Base-by-base conservation (phyloP, 1,140 invertebrate species). In the Caenorhabditis tropicalis region DNA sequence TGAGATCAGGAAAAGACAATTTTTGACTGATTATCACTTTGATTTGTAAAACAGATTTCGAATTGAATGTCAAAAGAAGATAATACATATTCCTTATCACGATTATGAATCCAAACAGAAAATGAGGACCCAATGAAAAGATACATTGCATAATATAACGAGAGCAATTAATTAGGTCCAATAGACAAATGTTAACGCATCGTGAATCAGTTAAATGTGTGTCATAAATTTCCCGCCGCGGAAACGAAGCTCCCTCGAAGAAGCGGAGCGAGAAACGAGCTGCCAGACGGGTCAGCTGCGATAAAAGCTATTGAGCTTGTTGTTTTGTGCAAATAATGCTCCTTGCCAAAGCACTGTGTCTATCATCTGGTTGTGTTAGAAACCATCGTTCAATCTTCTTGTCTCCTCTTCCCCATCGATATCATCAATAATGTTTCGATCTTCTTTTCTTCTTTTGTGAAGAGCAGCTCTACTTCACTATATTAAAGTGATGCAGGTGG, bases 401-500 rank as follows among this genome's bases (percentile, higher is more conserved):
- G 65, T 74, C 65, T 74, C 36, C 36, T 74, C 36, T 21, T 12
- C n/a, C 39, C 7, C n/a, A 33, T 74, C 65, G 21, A 21, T 43
- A 74, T 74, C 65, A 74, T 74, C 65, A 74, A 74, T 74, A 74
- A 36, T 74, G 65, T 74, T 74, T 74, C 36, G 36, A 33, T 74
- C 36, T 19, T 58, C 56, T 2, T 58, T 36, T n/a, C n/a, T 65
- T n/a, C 21, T 65, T 65, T 31, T 16, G 58, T 19, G 29, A 65
- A n/a, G 31, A 65, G 21, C 15, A 65, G 33, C 33, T 16, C 15
- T 27, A 6, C 27, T n/a, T 60, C 15, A 19, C 19, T 36, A 21
- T 10, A 36, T 36, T 19, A 36, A 74, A 74, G 2, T 24, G 16
- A 12, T 74, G 24, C 24, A 56, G 53, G 53, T 56, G 53, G 27